phyloP scores from a whole-genome alignment of 2,113 vertebrate species.

The Saiga tatarica region DNA sequence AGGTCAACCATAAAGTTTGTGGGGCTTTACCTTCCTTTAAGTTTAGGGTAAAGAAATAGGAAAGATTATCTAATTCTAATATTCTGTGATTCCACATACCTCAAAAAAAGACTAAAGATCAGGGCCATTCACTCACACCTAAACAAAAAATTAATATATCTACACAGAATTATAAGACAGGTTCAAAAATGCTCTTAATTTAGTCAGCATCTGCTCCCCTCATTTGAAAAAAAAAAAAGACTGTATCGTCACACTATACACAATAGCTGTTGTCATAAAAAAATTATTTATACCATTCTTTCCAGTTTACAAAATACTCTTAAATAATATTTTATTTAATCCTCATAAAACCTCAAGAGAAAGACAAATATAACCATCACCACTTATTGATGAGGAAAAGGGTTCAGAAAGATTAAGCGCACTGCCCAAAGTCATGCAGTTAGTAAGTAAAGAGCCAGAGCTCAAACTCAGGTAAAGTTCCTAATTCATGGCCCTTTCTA shows the following conservation, averaged over 20 bases:
- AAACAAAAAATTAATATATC: neutral
- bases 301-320: slow-evolving; percentile 27
- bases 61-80: slow-evolving; percentile 35
- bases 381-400: slow-evolving; percentile 24
- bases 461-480: slow-evolving; percentile 37
- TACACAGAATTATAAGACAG: neutral
- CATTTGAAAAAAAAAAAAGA: slow-evolving; percentile 17
- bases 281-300: neutral
- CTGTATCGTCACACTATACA: neutral
- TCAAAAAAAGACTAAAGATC: slow-evolving; percentile 14
- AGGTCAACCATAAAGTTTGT: neutral
- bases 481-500: slow-evolving; percentile 40
- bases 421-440: slow-evolving; percentile 62
- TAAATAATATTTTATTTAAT: slow-evolving; percentile 31
- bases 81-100: neutral
- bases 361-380: slow-evolving; percentile 52
- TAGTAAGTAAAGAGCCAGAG: slow-evolving; percentile 50
- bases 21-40: neutral
- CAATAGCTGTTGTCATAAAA: neutral
- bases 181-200: slow-evolving; percentile 16
- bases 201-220: neutral
- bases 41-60: neutral
- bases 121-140: neutral
- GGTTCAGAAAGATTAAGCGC: slow-evolving; percentile 32
- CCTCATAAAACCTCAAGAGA: slow-evolving; percentile 15